phyloP scores from a whole-genome alignment of 1,140 invertebrate genomes.

The Phenacoccus solenopsis region DNA sequence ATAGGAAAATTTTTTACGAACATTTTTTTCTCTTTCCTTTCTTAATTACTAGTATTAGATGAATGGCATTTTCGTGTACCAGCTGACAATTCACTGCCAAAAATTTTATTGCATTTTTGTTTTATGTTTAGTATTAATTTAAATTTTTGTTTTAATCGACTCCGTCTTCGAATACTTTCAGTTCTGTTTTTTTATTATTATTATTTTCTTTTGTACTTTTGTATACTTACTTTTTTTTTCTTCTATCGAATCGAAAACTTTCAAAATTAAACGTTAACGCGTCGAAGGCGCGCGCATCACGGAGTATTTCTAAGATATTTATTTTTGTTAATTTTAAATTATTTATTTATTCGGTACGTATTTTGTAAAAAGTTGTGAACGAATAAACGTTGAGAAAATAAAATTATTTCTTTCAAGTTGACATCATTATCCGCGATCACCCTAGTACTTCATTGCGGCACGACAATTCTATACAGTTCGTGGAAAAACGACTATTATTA shows the following conservation, averaged over 20 bases:
- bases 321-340: conserved; percentile 8
- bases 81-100: conserved; percentile 1
- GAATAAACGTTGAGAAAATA: conserved; percentile 7
- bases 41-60: neutral
- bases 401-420: neutral
- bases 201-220: neutral
- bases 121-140: neutral
- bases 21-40: neutral
- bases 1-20: neutral
- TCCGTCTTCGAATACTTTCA: neutral
- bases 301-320: conserved; percentile 12
- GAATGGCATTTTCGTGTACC: neutral
- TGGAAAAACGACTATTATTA: neutral
- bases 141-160: too few relatives aligned
- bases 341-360: conserved; percentile 6
- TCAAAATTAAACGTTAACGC: neutral
- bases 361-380: conserved; percentile 14
- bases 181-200: neutral
- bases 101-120: conserved; percentile 3
- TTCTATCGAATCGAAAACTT: neutral
- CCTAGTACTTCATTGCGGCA: too few relatives aligned
- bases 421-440: neutral
- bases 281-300: neutral
- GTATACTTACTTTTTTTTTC: neutral
- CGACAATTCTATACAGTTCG: too few relatives aligned